These are phyloP conservation scores for Fringilla coelebs DNA, from an alignment of 2,797 vertebrate species.

Conservation along the genomic window DNA sequence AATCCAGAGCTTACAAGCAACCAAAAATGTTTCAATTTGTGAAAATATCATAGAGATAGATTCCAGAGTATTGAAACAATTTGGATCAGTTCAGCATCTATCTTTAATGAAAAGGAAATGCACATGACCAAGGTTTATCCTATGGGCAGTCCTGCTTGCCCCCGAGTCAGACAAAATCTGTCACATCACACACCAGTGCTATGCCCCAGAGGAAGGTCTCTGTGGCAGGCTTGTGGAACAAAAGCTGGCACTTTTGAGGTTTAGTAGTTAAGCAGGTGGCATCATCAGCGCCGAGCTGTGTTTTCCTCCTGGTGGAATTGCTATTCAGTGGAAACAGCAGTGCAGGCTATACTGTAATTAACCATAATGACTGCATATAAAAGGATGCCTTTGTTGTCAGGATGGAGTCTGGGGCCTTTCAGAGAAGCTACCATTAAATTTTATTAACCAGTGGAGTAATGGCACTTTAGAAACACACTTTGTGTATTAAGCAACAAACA, in stretches of 20 bases:
- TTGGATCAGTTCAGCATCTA: not conserved
- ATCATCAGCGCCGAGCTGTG: not conserved
- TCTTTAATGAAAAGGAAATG: not conserved
- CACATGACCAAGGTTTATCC: not conserved
- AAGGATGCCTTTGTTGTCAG: not conserved
- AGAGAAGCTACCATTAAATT: not conserved
- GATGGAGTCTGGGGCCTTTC: not conserved
- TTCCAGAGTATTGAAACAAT: not conserved
- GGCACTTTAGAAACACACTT: not conserved
- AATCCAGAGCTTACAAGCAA: not conserved
- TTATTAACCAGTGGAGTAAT: not conserved
- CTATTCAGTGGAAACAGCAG: not conserved
- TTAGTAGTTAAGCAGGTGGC: not conserved
- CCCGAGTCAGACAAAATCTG: not conserved
- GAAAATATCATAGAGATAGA: not conserved
- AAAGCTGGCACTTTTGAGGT: not conserved
- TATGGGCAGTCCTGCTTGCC: not conserved
- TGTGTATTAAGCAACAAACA: not conserved
- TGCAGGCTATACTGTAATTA: not conserved
- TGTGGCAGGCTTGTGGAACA: not conserved
- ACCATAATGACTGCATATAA: not conserved
- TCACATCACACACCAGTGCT: not conserved
- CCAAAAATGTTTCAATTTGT: not conserved
- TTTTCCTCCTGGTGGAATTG: not conserved
- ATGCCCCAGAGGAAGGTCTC: not conserved